A percentile compares a stretch with the other conserved stretches of the same genome.
These are phyloP conservation scores for Onthophagus taurus DNA, from an alignment of 1,140 invertebrate species.

Conservation along the genomic window DNA sequence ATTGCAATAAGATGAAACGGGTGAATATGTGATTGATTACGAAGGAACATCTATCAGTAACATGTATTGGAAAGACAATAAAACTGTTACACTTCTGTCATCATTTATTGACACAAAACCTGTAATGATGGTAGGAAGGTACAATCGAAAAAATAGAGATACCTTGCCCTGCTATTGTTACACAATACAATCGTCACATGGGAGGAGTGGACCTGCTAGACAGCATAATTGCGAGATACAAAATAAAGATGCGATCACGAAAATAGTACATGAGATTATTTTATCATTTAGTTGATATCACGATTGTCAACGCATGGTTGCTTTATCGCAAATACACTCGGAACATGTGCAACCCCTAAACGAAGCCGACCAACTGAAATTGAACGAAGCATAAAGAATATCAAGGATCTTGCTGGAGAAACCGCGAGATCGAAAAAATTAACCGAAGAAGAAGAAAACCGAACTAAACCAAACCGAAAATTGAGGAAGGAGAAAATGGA, in stretches of 20 bases:
- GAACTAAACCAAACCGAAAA: too few relatives aligned
- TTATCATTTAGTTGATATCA: slow-evolving; percentile 26
- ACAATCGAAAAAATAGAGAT: slow-evolving; percentile 4
- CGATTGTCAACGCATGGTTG: slow-evolving; percentile 24
- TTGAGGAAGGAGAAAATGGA: too few relatives aligned
- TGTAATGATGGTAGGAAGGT: not conserved
- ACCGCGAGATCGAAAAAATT: too few relatives aligned
- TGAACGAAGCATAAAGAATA: too few relatives aligned
- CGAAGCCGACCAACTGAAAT: too few relatives aligned
- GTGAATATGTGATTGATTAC: slow-evolving; percentile 37
- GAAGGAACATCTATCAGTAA: not conserved
- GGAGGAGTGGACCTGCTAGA: slow-evolving; percentile 35
- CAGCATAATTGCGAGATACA: slow-evolving; percentile 37
- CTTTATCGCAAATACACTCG: slow-evolving; percentile 20
- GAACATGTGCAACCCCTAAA: too few relatives aligned
- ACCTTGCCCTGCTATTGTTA: slow-evolving; percentile 1
- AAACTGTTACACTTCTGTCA: slow-evolving; percentile 5
- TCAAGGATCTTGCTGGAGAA: too few relatives aligned
- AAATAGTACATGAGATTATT: slow-evolving; percentile 29
- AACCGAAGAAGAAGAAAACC: too few relatives aligned
- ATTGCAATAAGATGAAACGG: not conserved
- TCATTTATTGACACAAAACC: not conserved
- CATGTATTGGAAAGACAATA: slow-evolving; percentile 1
- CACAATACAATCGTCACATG: slow-evolving; percentile 16
- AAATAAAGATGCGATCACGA: slow-evolving; percentile 34